These are phyloP conservation scores for Chelonia mydas DNA, from an alignment of 2,797 vertebrate genomes.

Conservation along the genomic window DNA sequence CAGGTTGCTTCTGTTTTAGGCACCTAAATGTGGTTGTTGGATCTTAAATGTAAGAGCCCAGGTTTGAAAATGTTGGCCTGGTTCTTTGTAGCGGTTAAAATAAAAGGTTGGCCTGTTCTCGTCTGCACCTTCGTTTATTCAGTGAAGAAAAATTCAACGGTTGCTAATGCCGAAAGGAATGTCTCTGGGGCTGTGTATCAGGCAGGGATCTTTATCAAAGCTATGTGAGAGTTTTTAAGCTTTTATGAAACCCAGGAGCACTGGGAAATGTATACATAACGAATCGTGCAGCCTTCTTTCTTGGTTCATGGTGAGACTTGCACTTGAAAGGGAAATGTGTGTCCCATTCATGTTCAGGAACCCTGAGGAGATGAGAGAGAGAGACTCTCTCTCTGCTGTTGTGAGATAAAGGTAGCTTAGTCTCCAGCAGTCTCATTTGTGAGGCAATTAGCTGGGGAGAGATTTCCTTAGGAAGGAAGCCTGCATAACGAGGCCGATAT, in stretches of 20 bases:
- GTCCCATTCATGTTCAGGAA: not conserved
- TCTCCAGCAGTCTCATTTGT: not conserved
- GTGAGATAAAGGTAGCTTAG: not conserved
- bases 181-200: not conserved
- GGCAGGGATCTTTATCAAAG: not conserved
- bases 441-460: not conserved
- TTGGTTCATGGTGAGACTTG: not conserved
- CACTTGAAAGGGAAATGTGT: not conserved
- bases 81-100: not conserved
- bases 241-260: fast-evolving
- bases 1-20: no score
- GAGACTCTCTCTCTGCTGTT: fast-evolving
- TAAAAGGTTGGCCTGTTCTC: not conserved
- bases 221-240: not conserved
- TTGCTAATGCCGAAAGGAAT: not conserved
- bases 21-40: not conserved
- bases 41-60: not conserved
- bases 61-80: not conserved
- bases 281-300: not conserved
- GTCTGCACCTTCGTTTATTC: not conserved
- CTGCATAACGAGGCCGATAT: fast-evolving
- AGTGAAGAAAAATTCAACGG: not conserved
- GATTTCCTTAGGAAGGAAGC: not conserved
- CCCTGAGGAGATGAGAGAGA: not conserved
- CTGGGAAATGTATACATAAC: not conserved